Base-by-base conservation (phyloP, 2,888 invertebrate species). In the Crossocerus cetratus region DNA sequence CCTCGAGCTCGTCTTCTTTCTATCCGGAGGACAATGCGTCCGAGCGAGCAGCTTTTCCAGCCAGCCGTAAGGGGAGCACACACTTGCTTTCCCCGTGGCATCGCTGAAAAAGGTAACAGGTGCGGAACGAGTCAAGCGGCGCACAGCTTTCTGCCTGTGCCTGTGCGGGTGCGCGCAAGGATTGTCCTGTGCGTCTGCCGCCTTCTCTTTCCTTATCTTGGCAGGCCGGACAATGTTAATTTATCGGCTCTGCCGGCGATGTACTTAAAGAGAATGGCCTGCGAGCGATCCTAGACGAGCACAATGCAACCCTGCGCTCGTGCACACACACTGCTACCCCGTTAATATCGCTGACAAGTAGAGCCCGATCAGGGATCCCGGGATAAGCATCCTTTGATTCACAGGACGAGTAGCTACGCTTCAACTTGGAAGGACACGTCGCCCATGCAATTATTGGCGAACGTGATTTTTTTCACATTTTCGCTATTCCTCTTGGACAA, bases 81-180 rank as follows among this genome's bases (percentile, higher is more conserved):
- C 32, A 32, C 61, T 42, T 16, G 2, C 61, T 44, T 55, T 55
- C 64, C 32, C 32, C 43, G 55, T 61, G 16, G 44, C 23, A n/a
- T 45, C 45, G 69, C 83, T 84, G 66, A 80, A 85, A 85, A 84
- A 84, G 83, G 83, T 83, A 85, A 84, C 84, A 85, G 85, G 85
- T 85, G 85, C 83, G 74, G 78, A 80, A 76, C 70, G 72, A 11
- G 32, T 1, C 70, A 55, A 73, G 66, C 76, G 69, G 58, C 72
- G 16, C 13, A 20, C n/a, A 42, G 18, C 49, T 21, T 60, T 13
- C 58, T n/a, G n/a, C 20, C 53, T 49, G 8, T 32, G 32, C 0
- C 3, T 0, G 32, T 2, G 32, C 8, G 8, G 8, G 32, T 11
- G 32, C 32, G 32, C 32, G 32, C 32, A 5, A 32, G 32, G 32